Evolutionary conservation across 2,888 invertebrate species (phyloP), one percentile per base, ranked within the genome.

Genomic region (Synergus umbraculus): DNA sequence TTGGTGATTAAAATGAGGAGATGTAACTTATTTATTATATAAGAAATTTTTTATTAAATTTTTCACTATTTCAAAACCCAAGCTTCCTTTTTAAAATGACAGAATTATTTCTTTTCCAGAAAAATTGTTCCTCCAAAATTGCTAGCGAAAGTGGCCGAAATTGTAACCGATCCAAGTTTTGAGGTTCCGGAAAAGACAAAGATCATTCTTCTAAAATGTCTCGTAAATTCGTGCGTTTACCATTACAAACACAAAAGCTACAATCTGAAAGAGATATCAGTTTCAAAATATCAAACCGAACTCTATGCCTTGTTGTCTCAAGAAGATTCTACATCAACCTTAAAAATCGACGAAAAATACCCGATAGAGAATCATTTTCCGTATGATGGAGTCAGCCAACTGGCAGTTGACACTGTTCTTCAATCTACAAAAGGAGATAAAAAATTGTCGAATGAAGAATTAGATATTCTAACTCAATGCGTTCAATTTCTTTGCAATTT

Each of bases 401-500:
- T 89, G 90, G 79, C 85, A 4, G 67, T 82, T 7, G 82, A 89
- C 77, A 84, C 84, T n/a, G 83, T 91, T 58, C 76, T 77, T 13
- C 77, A 80, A 3, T 82, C 81, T 9, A 29, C 44, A 18, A 66
- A 81, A 10, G 43, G 77, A 49, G 13, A 79, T 8, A 60, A 76
- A 64, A 81, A 83, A 37, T 64, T 81, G 29, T 76, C 37, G 1
- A 82, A 87, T 15, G 87, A 88, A 8, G 69, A 88, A 76, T 49
- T 82, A 49, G 86, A 88, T 78, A 82, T 90, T 44, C 78, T 91
- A 29, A 89, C 88, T 79, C 78, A 89, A 65, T 83, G 86, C 66
- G 79, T 91, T 63, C 89, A 90, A 77, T 92, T 92, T 81, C 81
- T 92, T 22, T 90, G 90, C 76, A 92, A 92, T 86, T 84, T 91